A percentile compares a stretch with the other conserved stretches of the same genome.
These are phyloP conservation scores for Dasyornis broadbenti DNA, from an alignment of 2,113 vertebrate genomes.

Conservation along the genomic window DNA sequence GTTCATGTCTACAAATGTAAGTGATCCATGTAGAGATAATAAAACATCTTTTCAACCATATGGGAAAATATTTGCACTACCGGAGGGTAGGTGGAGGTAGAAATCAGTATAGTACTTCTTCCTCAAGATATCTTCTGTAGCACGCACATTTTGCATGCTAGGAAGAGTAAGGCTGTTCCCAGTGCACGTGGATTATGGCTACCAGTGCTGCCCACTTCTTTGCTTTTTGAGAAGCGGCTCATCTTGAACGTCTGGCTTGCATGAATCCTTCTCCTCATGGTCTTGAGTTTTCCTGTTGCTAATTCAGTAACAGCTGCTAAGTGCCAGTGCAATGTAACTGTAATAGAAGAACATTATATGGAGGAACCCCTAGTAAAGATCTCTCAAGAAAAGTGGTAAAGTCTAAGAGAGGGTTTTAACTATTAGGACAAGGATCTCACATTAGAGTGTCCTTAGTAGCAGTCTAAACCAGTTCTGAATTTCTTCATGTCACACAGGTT, in stretches of 20 bases:
- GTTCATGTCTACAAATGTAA: background rate
- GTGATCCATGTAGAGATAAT: background rate
- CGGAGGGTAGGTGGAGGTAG: background rate
- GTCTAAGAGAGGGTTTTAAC: background rate
- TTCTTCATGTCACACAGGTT: background rate
- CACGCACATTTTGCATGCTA: rapidly evolving
- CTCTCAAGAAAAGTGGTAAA: background rate
- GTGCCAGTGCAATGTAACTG: background rate
- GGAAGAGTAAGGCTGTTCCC: background rate
- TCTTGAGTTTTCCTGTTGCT: background rate
- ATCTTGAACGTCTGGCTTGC: background rate
- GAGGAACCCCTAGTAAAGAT: background rate
- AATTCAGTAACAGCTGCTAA: background rate
- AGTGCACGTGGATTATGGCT: background rate
- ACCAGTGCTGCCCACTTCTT: background rate
- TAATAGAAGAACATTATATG: background rate
- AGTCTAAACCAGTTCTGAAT: background rate
- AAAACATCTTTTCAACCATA: background rate
- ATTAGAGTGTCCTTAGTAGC: background rate
- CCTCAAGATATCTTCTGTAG: background rate
- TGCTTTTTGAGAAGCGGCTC: background rate
- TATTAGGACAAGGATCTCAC: background rate
- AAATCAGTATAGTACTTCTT: background rate
- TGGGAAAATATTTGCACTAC: background rate
- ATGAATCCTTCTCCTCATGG: background rate